Percentiles rank a stretch among this genome's conserved stretches.
Evolutionary conservation across 2,113 vertebrate genomes (phyloP).

Genomic region (Camelus dromedarius): DNA sequence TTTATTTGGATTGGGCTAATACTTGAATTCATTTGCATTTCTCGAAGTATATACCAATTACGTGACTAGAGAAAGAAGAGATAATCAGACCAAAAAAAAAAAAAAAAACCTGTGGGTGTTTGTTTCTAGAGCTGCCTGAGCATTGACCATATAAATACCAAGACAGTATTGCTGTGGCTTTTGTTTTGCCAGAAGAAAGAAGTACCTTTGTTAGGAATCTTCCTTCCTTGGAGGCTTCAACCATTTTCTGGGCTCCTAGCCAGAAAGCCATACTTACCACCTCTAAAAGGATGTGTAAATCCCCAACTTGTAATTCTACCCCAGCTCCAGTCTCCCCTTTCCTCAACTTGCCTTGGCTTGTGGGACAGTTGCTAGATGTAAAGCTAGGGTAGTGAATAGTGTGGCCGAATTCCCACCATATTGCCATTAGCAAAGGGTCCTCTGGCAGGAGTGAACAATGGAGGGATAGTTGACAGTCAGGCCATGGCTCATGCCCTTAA

Average conservation of each 20-base stretch:
- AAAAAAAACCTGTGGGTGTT: neutral
- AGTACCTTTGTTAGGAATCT: conserved; percentile 26
- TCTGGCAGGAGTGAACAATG: neutral
- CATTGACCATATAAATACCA: conserved; percentile 28
- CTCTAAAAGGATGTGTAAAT: conserved; percentile 58
- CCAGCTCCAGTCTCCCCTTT: conserved; percentile 18
- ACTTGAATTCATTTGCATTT: conserved; percentile 63
- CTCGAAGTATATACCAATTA: conserved; percentile 26
- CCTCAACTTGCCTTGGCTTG: conserved; percentile 27
- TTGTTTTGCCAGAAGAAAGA: conserved; percentile 53
- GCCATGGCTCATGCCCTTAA: neutral
- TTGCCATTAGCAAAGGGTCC: neutral
- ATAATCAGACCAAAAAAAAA: neutral
- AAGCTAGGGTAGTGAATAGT: neutral
- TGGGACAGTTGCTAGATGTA: neutral
- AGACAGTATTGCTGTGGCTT: neutral
- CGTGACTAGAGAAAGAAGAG: conserved; percentile 49
- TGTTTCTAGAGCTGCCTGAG: conserved; percentile 18
- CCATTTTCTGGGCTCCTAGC: conserved; percentile 39
- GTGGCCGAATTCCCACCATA: neutral
- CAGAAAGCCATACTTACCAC: conserved; percentile 38
- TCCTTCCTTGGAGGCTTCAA: conserved; percentile 48
- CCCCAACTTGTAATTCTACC: conserved; percentile 49
- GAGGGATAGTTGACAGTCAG: neutral
- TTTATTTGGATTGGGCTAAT: conserved; percentile 52